Evolutionary conservation across 2,113 vertebrate genomes (phyloP), one percentile per base, ranked within the genome.

Genomic region (Psammodynastes pulverulentus): DNA sequence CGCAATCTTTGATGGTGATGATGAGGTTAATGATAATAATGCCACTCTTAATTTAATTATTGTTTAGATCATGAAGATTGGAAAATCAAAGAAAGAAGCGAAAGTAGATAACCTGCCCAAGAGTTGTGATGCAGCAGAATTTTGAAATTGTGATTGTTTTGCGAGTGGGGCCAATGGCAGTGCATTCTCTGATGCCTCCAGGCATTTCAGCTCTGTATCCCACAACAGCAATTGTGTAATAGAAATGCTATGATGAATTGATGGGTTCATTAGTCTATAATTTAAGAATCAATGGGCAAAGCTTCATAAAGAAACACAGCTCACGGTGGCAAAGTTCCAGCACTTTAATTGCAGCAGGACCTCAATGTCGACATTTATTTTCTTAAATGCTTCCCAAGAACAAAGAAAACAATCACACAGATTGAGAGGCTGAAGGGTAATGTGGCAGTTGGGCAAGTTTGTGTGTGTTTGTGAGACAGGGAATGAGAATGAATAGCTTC

Each of bases 231-330:
- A 92, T n/a, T 91, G 91, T 89, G 95, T 94, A 95, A 96, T 95
- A 96, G 92, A 94, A 95, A 93, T 92, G 84, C 95, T 96, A 94
- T 95, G 96, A 96, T 96, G 95, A 97, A 97, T 95, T 96, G 95
- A 96, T 96, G 92, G 92, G 95, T 96, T 97, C 95, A 96, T 97
- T 97, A 96, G 94, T 87, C 85, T 95, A 93, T 94, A 96, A 96
- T 91, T 91, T 91, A 93, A 51, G 67, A 91, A 91, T 96, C 95
- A 95, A 96, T 97, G 94, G 94, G 93, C 94, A 95, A 94, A 90
- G 87, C 67, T 96, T 96, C 89, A 90, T 95, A 95, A 94, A 90
- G 95, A 92, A 94, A 85, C 43, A 90, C 93, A 95, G 95, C 96
- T 95, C 95, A 92, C 58, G 95, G 95, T 95, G 95, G 87, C 90